Conservation (phyloP, 2,113 vertebrate species). For the Trogon melanurus region DNA sequence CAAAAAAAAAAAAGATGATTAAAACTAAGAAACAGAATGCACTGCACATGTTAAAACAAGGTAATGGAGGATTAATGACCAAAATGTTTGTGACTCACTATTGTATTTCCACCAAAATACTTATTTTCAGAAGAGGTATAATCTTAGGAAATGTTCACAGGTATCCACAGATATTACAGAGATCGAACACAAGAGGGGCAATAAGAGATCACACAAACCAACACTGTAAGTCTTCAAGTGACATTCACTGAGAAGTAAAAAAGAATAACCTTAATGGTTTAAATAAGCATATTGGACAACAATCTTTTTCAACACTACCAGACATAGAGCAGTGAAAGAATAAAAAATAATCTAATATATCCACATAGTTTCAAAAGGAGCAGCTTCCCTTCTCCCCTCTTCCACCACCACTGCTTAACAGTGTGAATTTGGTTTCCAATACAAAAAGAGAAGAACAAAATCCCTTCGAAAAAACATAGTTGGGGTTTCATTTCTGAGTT, state of each 20-base stretch:
- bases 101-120: neutral
- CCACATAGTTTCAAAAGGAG: neutral
- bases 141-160: neutral
- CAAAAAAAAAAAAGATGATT: neutral
- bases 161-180: neutral
- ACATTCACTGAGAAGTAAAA: neutral
- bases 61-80: neutral
- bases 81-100: neutral
- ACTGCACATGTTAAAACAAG: neutral
- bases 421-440: neutral
- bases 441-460: neutral
- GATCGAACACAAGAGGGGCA: neutral
- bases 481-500: neutral
- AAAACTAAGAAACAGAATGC: neutral
- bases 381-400: neutral
- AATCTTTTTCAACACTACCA: neutral
- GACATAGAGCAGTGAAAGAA: neutral
- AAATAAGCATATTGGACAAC: neutral
- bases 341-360: neutral
- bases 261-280: neutral
- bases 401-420: neutral
- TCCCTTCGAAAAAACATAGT: neutral
- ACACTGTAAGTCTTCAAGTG: neutral
- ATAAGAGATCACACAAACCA: neutral
- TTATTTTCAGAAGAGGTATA: neutral